Evolutionary conservation across 2,113 vertebrate genomes (phyloP).

Genomic region (Aspiorhynchus laticeps): DNA sequence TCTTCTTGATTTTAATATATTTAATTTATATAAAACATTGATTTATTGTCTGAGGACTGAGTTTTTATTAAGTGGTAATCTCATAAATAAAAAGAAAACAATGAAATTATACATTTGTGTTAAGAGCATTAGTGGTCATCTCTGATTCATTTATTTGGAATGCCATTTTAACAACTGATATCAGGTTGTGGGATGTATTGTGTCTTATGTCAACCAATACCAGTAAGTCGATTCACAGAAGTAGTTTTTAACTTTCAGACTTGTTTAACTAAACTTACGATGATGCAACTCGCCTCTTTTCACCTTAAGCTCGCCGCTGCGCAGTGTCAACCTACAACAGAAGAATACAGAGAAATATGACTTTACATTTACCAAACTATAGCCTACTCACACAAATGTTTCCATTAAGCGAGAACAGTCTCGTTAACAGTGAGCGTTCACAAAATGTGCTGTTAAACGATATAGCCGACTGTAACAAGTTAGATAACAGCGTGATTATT

Average conservation of each 20-base stretch:
- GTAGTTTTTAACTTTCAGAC: not conserved
- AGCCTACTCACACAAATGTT: not conserved
- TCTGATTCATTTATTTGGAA: not conserved
- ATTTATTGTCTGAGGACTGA: not conserved
- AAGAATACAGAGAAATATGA: not conserved
- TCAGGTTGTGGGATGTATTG: not conserved
- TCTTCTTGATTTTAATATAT: not conserved
- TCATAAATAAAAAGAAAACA: too few relatives aligned
- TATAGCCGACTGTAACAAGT: not conserved
- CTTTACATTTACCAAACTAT: not conserved
- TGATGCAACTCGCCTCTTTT: not conserved
- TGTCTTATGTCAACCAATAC: not conserved
- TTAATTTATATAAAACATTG: not conserved
- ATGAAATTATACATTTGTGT: too few relatives aligned
- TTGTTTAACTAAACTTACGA: not conserved
- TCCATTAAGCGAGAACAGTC: not conserved
- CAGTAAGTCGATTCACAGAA: not conserved
- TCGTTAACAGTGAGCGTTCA: not conserved
- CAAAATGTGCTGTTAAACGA: not conserved
- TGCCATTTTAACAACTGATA: not conserved
- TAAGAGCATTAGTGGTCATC: too few relatives aligned
- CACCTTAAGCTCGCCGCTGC: not conserved
- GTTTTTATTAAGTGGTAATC: not conserved
- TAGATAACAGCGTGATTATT: not conserved
- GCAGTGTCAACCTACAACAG: slow-evolving; percentile 8